Conservation (phyloP, 2,113 vertebrate genomes). For the Perccottus glenii region DNA sequence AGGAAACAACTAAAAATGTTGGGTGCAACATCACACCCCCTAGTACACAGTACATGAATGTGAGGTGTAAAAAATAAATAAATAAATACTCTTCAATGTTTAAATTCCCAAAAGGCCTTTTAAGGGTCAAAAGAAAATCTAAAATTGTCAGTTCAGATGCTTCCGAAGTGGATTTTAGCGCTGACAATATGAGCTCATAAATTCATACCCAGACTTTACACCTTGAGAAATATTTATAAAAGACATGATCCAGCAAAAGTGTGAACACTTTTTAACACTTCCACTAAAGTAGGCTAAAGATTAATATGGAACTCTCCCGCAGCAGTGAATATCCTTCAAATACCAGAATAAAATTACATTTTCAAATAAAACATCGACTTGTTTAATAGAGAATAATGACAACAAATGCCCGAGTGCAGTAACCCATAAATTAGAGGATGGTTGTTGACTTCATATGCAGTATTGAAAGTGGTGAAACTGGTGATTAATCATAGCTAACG, state of each 20-base stretch:
- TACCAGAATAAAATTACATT: constrained; percentile 8
- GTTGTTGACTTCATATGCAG: constrained; percentile 27
- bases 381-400: constrained; percentile 37
- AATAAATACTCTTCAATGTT: no score
- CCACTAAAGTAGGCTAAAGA: not conserved
- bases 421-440: constrained; percentile 28
- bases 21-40: no score
- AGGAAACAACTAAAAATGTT: no score
- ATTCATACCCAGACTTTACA: not conserved
- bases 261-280: not conserved
- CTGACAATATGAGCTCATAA: not conserved
- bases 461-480: constrained; percentile 30
- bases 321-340: not conserved
- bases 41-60: no score
- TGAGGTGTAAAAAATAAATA: no score
- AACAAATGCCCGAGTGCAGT: not conserved
- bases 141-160: not conserved
- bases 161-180: not conserved
- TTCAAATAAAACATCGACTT: constrained; percentile 10
- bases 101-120: no score
- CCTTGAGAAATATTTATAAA: not conserved
- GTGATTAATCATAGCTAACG: constrained; percentile 34
- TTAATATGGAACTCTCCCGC: constrained; percentile 1
- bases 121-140: not conserved
- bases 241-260: not conserved